Conservation (phyloP, 1,140 invertebrate species). For the Zaprionus lachaisei region DNA sequence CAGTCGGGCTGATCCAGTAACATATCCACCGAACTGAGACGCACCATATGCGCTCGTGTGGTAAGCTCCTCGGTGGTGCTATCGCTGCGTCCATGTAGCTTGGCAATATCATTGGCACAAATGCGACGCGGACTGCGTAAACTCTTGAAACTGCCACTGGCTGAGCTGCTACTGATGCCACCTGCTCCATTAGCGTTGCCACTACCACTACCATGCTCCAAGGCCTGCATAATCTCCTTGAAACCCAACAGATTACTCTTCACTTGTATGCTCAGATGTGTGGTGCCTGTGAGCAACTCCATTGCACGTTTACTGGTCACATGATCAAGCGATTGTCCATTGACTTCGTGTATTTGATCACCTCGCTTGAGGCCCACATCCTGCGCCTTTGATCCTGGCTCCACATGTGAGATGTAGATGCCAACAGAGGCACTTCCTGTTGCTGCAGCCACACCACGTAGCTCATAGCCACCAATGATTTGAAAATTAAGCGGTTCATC, state of each 20-base stretch:
- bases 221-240: constrained; percentile 94
- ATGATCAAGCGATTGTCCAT: constrained; percentile 97
- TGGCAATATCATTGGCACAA: constrained; percentile 84
- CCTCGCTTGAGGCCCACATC: constrained; percentile 98
- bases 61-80: constrained; percentile 67
- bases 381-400: constrained; percentile 96
- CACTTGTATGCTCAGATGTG: constrained; percentile 97
- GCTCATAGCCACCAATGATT: constrained; percentile 96
- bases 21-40: constrained; percentile 80
- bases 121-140: constrained; percentile 75
- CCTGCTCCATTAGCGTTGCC: constrained; percentile 78
- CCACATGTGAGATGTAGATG: constrained; percentile 98
- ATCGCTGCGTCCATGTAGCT: constrained; percentile 75
- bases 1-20: constrained; percentile 77
- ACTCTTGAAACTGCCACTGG: constrained; percentile 60
- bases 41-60: constrained; percentile 70
- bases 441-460: constrained; percentile 82
- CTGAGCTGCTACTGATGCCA: constrained; percentile 32
- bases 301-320: constrained; percentile 95
- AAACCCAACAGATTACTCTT: constrained; percentile 97
- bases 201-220: constrained; percentile 87
- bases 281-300: constrained; percentile 96
- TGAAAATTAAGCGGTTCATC: constrained; percentile 97
- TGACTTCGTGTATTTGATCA: constrained; percentile 99
- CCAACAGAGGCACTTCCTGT: constrained; percentile 88